Conservation (phyloP, 1,140 invertebrate genomes). For the Acyrthosiphon pisum region DNA sequence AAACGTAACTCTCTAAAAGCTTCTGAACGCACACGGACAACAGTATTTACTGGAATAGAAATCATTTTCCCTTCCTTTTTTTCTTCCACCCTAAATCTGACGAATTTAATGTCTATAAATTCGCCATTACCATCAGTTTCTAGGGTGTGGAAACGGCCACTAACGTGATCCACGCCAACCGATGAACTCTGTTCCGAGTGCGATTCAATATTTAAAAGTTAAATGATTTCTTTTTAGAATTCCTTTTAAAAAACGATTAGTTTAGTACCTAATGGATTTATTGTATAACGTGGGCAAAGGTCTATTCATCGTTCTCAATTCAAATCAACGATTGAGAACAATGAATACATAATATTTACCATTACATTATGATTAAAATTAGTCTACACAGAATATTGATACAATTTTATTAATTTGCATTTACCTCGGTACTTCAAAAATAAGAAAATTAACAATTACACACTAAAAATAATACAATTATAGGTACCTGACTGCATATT, state of each 20-base stretch:
- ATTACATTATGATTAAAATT: neutral
- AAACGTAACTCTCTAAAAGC: conserved; percentile 42
- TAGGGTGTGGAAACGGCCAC: neutral
- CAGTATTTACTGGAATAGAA: conserved; percentile 35
- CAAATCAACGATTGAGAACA: neutral
- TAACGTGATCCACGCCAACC: neutral
- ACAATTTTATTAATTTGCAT: neutral
- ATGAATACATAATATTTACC: neutral
- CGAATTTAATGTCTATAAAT: conserved; percentile 35
- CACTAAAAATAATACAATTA: neutral
- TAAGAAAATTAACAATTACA: neutral
- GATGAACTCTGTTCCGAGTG: neutral
- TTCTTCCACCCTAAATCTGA: neutral
- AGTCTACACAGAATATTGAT: neutral
- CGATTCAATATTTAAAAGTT: conserved; percentile 19
- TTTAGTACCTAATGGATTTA: neutral
- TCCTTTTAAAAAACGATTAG: neutral
- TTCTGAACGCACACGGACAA: conserved; percentile 10
- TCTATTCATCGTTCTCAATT: neutral
- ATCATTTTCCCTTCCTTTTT: conserved; percentile 30
- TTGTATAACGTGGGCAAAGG: neutral
- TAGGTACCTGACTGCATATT: neutral
- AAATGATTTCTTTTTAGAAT: conserved; percentile 35
- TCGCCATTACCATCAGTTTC: conserved; percentile 18
- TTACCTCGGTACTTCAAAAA: neutral